Base-by-base conservation (phyloP, 2,113 vertebrate genomes). In the Triplophysa tibetana region DNA sequence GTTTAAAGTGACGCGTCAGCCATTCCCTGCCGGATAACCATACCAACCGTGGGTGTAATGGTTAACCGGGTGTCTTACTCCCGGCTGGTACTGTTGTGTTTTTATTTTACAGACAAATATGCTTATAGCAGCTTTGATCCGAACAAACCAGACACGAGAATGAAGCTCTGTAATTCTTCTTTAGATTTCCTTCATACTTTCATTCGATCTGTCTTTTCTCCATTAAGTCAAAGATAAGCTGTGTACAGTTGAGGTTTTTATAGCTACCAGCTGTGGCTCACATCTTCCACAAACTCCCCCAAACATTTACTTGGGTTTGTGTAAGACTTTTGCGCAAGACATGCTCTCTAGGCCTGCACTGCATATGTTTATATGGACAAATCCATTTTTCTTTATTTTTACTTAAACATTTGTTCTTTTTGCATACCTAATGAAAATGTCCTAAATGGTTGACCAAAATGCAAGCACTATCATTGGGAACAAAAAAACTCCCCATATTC, bases 101-200 rank as follows among this genome's bases (percentile, higher is more conserved):
- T 38, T n/a, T 38, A 21, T 73, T 58, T 41, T 60, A 58, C 33
- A 1, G 48, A 29, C 4, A 6, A 5, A 67, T n/a, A 67, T 50
- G 29, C 29, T 33, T 24, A n/a, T n/a, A 2, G 11, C 26, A 72
- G 50, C 69, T 72, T 72, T 72, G n/a, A 41, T 73, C 29, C 29
- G 6, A 60, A 60, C 33, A 16, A 60, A 33, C 9, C 19, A 23
- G 52, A 54, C 12, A 14, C 41, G 41, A 60, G 56, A 43, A 38
- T 50, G 58, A n/a, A 60, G 63, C 10, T 64, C 78, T 81, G 13
- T 54, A 77, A 77, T 81, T 62, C 78, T 41, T n/a, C 63, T 10
- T 43, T 26, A 56, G 70, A 74, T 64, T 52, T 52, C 13, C 50
- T 33, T 26, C 33, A 24, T n/a, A 62, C 26, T 38, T 62, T 38